These are phyloP conservation scores for Megaceryle torquata DNA, from an alignment of 2,113 vertebrate genomes.

Conservation along the genomic window DNA sequence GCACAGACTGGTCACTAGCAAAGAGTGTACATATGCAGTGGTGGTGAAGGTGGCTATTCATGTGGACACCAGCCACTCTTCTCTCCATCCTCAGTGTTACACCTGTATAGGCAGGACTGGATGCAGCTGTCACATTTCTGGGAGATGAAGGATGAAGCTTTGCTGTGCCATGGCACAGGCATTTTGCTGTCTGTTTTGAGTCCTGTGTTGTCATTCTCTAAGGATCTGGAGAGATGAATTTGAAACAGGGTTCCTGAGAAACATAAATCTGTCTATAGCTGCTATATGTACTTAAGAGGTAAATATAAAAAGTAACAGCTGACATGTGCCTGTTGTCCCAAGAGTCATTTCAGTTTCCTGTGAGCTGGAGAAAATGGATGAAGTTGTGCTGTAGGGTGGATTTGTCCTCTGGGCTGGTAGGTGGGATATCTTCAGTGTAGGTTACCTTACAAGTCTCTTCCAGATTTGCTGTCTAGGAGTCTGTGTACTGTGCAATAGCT, in stretches of 20 bases:
- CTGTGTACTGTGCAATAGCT: not conserved
- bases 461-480: not conserved
- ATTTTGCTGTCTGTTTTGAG: not conserved
- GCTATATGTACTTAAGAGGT: not conserved
- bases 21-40: not conserved
- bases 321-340: not conserved
- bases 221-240: not conserved
- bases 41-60: accelerated
- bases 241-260: not conserved
- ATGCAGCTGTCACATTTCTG: not conserved
- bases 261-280: not conserved
- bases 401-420: not conserved
- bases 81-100: not conserved
- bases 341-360: not conserved
- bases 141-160: not conserved
- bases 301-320: not conserved
- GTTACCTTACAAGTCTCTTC: not conserved
- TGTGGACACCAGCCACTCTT: not conserved
- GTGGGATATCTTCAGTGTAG: not conserved
- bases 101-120: not conserved
- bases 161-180: not conserved
- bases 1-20: not conserved
- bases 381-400: not conserved
- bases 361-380: not conserved
- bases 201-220: not conserved